A percentile compares a stretch with the other conserved stretches of the same genome.
phyloP scores from a whole-genome alignment of 2,797 vertebrate genomes.

The Rachycentron canadum region DNA sequence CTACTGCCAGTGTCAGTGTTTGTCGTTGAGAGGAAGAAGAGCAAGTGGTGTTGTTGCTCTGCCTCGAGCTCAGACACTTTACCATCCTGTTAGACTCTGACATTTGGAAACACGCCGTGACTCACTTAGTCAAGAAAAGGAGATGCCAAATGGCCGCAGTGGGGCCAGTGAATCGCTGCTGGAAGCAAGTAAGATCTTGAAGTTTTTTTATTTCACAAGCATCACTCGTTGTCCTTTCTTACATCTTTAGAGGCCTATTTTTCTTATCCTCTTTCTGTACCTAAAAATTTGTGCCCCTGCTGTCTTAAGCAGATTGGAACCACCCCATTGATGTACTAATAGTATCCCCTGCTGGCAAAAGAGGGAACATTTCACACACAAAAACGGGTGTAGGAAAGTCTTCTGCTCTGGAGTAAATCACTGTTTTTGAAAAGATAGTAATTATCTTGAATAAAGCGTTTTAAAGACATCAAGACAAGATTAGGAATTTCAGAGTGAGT shows the following conservation, averaged over 20 bases:
- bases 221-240: slow-evolving; percentile 41
- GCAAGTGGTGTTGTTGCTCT: slow-evolving; percentile 37
- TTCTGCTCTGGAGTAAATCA: neutral
- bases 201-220: slow-evolving; percentile 28
- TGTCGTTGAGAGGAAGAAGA: slow-evolving; percentile 26
- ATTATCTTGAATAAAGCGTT: no score
- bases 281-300: slow-evolving; percentile 14
- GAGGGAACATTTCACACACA: slow-evolving; percentile 43
- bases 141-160: slow-evolving; percentile 48
- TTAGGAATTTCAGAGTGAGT: slow-evolving; percentile 1
- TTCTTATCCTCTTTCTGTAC: neutral
- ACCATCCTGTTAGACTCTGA: slow-evolving; percentile 57
- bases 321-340: slow-evolving; percentile 63
- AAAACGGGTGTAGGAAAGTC: slow-evolving; percentile 2
- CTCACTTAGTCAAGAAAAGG: slow-evolving; percentile 46
- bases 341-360: slow-evolving; percentile 79
- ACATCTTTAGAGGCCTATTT: slow-evolving; percentile 21
- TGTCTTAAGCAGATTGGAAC: slow-evolving; percentile 4
- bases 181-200: slow-evolving; percentile 30
- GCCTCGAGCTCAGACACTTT: slow-evolving; percentile 50
- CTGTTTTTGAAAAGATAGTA: neutral
- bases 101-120: slow-evolving; percentile 67
- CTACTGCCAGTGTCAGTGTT: slow-evolving; percentile 23
- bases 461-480: neutral
- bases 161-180: slow-evolving; percentile 18